Conservation (phyloP, 2,888 invertebrate species). For the Oxyscelio sp. region DNA sequence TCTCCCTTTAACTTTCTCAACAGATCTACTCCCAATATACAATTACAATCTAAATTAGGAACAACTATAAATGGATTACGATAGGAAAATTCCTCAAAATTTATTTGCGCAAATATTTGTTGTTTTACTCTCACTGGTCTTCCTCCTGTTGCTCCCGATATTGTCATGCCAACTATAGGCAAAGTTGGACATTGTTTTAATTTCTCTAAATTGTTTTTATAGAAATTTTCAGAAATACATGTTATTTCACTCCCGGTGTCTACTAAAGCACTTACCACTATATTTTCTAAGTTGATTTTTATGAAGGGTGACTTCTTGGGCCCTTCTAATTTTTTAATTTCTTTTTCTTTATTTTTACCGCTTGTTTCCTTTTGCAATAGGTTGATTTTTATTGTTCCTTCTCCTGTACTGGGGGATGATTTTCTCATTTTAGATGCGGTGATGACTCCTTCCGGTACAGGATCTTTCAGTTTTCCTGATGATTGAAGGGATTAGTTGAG, state of each 20-base stretch:
- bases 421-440: too few relatives aligned
- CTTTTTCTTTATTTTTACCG: too few relatives aligned
- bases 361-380: too few relatives aligned
- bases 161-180: not conserved
- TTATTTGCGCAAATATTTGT: not conserved
- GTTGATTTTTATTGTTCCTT: too few relatives aligned
- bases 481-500: not conserved
- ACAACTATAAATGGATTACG: too few relatives aligned
- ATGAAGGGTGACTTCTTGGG: too few relatives aligned
- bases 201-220: not conserved
- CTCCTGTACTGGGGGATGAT: too few relatives aligned
- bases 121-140: not conserved
- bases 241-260: not conserved
- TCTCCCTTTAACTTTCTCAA: not conserved
- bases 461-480: not conserved
- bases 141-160: not conserved
- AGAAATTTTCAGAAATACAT: not conserved
- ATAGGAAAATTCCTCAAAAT: too few relatives aligned
- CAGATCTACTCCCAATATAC: not conserved
- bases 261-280: too few relatives aligned
- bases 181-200: conserved; percentile 6
- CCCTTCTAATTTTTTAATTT: too few relatives aligned
- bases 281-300: too few relatives aligned
- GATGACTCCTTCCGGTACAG: not conserved
- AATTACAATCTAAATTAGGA: not conserved